These are phyloP conservation scores for Distichodus sexfasciatus DNA, from an alignment of 2,797 vertebrate species.

Conservation along the genomic window DNA sequence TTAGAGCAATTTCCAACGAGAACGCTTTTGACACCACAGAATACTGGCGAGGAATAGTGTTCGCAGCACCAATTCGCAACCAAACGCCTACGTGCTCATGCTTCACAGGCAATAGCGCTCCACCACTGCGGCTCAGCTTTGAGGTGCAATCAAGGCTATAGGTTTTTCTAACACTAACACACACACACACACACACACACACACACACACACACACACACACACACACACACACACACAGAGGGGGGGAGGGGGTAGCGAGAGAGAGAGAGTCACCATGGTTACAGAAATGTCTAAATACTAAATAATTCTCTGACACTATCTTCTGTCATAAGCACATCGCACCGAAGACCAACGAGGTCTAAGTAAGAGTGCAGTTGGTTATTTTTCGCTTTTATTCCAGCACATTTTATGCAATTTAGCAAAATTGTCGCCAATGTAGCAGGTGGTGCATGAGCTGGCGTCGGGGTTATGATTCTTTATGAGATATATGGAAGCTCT, in stretches of 20 bases:
- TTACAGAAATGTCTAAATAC: slow-evolving; percentile 36
- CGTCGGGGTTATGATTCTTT: too few relatives aligned
- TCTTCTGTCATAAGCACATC: too few relatives aligned
- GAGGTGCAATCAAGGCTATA: slow-evolving; percentile 7
- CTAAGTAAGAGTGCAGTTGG: too few relatives aligned
- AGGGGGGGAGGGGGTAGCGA: too few relatives aligned
- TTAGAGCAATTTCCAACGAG: background rate
- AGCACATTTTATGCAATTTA: too few relatives aligned
- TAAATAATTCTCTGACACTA: too few relatives aligned
- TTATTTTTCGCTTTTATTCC: too few relatives aligned
- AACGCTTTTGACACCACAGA: background rate
- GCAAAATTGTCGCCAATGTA: too few relatives aligned
- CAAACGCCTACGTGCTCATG: slow-evolving; percentile 16
- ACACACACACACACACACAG: too few relatives aligned
- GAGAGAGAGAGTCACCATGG: slow-evolving; percentile 36
- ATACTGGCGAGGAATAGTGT: background rate
- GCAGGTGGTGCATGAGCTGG: too few relatives aligned
- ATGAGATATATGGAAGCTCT: too few relatives aligned
- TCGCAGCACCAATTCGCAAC: background rate
- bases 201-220: background rate
- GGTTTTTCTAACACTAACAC: background rate
- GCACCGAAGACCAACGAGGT: too few relatives aligned
- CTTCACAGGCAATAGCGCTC: background rate
- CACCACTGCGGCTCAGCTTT: slow-evolving; percentile 1
- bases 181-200: background rate